Evolutionary conservation across 2,797 vertebrate species (phyloP).

Genomic region (Gymnopithys bicolor): DNA sequence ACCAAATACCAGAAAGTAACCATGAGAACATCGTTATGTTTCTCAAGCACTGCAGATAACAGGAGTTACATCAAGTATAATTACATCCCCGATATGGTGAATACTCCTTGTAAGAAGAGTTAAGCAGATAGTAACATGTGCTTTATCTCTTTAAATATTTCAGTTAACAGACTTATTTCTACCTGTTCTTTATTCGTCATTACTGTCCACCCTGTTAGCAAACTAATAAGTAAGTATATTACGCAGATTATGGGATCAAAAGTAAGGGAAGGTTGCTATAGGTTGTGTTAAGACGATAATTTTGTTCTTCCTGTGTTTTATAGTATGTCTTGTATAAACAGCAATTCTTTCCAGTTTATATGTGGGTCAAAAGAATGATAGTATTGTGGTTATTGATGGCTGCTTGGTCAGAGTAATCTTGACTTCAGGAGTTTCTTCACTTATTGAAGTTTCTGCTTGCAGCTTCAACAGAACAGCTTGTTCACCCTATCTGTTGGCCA

Average conservation of each 20-base stretch:
- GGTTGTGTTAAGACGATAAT: neutral
- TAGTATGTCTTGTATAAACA: neutral
- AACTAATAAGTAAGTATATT: neutral
- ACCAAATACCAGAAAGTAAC: neutral
- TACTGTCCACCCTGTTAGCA: neutral
- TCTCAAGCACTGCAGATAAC: neutral
- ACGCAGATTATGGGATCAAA: neutral
- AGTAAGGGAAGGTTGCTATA: neutral
- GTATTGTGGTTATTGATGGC: neutral
- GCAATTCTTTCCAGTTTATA: neutral
- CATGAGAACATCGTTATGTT: neutral
- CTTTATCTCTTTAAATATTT: neutral
- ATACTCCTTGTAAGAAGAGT: neutral
- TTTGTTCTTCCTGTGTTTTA: neutral
- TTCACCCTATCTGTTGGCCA: neutral
- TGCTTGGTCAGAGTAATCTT: neutral
- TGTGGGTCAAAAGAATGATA: neutral
- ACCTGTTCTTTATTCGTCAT: neutral
- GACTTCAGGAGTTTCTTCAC: neutral
- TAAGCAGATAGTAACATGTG: neutral
- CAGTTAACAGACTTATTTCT: neutral
- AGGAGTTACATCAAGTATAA: neutral
- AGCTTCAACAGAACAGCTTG: neutral
- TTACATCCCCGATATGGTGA: neutral
- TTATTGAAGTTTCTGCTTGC: neutral